phyloP scores from a whole-genome alignment of 2,797 vertebrate species.

The Bovichtus variegatus region DNA sequence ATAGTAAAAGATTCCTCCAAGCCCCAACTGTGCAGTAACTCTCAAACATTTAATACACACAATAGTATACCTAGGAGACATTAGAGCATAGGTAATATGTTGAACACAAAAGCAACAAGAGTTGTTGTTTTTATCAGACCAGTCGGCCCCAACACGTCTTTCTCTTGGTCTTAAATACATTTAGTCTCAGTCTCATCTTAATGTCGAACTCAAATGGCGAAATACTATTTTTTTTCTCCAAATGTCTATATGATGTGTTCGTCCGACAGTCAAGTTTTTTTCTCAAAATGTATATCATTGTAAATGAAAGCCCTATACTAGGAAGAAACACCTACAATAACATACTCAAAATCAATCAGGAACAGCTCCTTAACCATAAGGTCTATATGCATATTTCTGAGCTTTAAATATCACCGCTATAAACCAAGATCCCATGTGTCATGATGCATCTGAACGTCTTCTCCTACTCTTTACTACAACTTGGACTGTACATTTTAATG shows the following conservation, averaged over 20 bases:
- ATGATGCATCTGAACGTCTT: too few relatives aligned
- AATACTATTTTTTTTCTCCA: neutral
- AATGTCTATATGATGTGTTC: neutral
- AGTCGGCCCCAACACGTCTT: neutral
- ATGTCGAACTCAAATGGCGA: neutral
- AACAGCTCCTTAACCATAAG: too few relatives aligned
- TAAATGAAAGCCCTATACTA: neutral
- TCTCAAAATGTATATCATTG: neutral
- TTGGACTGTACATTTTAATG: too few relatives aligned
- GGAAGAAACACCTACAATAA: too few relatives aligned
- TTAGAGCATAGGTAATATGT: slow-evolving; percentile 3
- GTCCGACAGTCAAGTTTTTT: neutral
- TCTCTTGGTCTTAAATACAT: neutral
- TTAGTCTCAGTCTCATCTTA: slow-evolving; percentile 1
- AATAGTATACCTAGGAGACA: slow-evolving; percentile 10
- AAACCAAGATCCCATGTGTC: too few relatives aligned
- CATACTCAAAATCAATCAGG: too few relatives aligned
- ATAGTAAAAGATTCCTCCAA: slow-evolving; percentile 59
- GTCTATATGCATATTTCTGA: too few relatives aligned
- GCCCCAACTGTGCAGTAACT: slow-evolving; percentile 44
- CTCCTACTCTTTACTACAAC: too few relatives aligned
- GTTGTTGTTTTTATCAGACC: slow-evolving; percentile 9
- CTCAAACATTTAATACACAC: slow-evolving; percentile 55
- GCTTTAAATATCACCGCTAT: too few relatives aligned
- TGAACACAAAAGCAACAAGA: slow-evolving; percentile 17